phyloP scores from a whole-genome alignment of 2,888 invertebrate species.

The Acronicta leporina region DNA sequence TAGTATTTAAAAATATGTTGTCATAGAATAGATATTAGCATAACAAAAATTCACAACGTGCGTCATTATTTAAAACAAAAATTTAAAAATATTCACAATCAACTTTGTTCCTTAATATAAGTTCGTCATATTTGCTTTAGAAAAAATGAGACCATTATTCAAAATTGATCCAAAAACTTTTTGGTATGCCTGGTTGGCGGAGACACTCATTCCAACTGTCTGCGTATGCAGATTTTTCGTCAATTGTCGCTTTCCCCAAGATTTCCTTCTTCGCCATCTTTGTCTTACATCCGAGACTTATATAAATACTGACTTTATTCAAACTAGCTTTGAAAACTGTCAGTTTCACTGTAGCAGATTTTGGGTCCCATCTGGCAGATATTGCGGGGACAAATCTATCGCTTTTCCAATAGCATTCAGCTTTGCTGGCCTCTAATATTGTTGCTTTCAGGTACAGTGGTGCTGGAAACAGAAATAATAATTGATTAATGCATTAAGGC shows the following conservation, averaged over 20 bases:
- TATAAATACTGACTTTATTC: constrained; percentile 90
- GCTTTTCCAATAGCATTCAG: constrained; percentile 92
- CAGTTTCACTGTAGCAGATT: constrained; percentile 90
- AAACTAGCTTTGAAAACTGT: constrained; percentile 90
- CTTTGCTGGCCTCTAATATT: constrained; percentile 91
- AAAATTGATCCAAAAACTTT: constrained; percentile 90
- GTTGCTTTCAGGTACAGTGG: constrained; percentile 94
- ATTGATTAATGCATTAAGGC: not conserved
- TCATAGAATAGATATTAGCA: constrained; percentile 44
- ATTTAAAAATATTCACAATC: constrained; percentile 35
- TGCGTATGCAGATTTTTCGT: constrained; percentile 88
- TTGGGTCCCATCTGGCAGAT: constrained; percentile 93
- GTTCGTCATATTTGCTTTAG: constrained; percentile 54
- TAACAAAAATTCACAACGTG: constrained; percentile 57
- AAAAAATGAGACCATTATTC: constrained; percentile 69
- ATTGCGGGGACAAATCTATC: constrained; percentile 93
- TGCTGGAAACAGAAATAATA: constrained; percentile 79
- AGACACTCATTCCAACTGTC: constrained; percentile 91
- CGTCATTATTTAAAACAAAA: constrained; percentile 30
- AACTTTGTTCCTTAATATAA: constrained; percentile 33
- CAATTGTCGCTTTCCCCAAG: constrained; percentile 91
- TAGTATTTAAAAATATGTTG: constrained; percentile 37
- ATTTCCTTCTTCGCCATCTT: constrained; percentile 91
- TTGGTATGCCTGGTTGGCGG: constrained; percentile 86
- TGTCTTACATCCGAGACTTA: constrained; percentile 91